Base-by-base conservation (phyloP, 2,888 invertebrate species). In the Synanthedon andrenaeformis region DNA sequence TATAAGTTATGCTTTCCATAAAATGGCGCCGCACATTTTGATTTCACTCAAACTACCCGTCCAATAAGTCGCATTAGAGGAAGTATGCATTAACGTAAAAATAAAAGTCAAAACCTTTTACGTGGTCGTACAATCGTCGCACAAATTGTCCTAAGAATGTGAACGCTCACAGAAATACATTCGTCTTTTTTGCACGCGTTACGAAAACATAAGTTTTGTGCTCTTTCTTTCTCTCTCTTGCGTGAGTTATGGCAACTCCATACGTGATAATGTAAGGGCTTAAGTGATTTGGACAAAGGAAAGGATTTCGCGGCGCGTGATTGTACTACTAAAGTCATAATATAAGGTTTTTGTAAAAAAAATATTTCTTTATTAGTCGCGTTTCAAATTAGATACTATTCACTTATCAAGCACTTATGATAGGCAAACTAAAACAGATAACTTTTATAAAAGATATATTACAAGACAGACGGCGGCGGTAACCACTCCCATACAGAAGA, bases 101-200 rank as follows among this genome's bases (percentile, higher is more conserved):
- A 75, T 79, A 79, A 81, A 76, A 76, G 70, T 72, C 61, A 58
- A 60, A 77, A 76, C 77, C 81, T 80, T 70, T 79, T 76, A 77
- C 65, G 63, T 62, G 54, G 67, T 62, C 69, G 69, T 73, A 74
- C 69, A 49, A 10, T 49, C 60, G 62, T 63, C 55, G 52, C 57
- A 64, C 67, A 69, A 70, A 72, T 69, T 67, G 64, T 71, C 61
- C 62, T 59, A 57, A 55, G 56, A 54, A 55, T 41, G 41, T 3
- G 19, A 5, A 8, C 55, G 35, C 14, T 58, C 55, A 54, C 54
- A 53, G 55, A 58, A 61, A 42, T 64, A 63, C 53, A 42, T 3
- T 59, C 54, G 52, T 69, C 68, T 59, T 63, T 11, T 54, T 75
- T 60, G 3, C 57, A 45, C 69, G 49, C 42, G 42, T 42, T 12